These are phyloP conservation scores for Chironomus striatipennis DNA, from an alignment of 1,140 invertebrate genomes.

Conservation along the genomic window DNA sequence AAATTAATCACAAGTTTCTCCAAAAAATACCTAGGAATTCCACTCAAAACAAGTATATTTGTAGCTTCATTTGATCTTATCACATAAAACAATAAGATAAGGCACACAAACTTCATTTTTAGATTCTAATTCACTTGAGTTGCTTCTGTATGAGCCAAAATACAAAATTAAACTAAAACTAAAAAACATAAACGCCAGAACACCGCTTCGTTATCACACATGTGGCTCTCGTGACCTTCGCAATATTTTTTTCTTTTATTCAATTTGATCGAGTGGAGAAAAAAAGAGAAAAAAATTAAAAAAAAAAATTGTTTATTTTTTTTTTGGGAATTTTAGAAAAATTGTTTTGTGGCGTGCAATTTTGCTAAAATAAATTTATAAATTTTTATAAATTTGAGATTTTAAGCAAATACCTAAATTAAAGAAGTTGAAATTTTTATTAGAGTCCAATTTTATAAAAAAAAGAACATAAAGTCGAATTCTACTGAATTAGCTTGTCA, in stretches of 20 bases:
- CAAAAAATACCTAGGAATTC: not conserved
- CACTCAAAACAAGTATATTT: not conserved
- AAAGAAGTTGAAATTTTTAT: too few species aligned
- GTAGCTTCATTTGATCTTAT: slow-evolving; percentile 1
- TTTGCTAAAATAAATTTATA: too few species aligned
- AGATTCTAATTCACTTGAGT: not conserved
- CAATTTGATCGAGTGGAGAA: not conserved
- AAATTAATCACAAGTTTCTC: too few species aligned
- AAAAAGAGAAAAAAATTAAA: too few species aligned
- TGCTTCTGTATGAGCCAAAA: not conserved
- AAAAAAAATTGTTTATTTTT: too few species aligned
- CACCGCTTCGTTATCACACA: not conserved
- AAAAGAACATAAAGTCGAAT: too few species aligned
- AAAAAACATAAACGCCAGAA: not conserved
- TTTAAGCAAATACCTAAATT: too few species aligned
- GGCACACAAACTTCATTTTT: not conserved
- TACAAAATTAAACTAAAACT: not conserved
- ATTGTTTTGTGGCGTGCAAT: too few species aligned
- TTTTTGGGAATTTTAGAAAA: too few species aligned
- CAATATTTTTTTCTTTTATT: not conserved
- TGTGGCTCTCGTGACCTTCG: not conserved
- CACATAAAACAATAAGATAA: not conserved
- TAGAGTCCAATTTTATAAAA: too few species aligned
- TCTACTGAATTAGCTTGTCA: too few species aligned
- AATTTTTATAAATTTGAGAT: too few species aligned